Base-by-base conservation (phyloP, 2,888 invertebrate genomes). In the Thyatira batis region DNA sequence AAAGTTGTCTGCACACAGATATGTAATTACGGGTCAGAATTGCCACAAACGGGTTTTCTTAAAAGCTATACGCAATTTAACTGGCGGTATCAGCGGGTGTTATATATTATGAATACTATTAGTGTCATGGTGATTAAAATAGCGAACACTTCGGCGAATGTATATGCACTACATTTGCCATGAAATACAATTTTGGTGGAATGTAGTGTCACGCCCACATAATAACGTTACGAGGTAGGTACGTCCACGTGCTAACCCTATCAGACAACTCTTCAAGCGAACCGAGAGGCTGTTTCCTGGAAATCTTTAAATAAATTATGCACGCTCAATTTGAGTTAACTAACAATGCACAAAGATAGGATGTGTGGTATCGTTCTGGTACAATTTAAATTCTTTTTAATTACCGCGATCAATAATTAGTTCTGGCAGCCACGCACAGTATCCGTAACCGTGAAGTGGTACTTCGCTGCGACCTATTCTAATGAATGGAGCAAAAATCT, bases 401-500 rank as follows among this genome's bases (percentile, higher is more conserved):
- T 73, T 68, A 53, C 58, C 51, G 60, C 53, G 27, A 58, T 65
- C 63, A 67, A 56, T 61, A 63, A 76, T 78, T 74, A 72, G 68
- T 73, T 71, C 68, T 59, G 63, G 59, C 55, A 63, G 54, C 60
- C 60, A 59, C 60, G 60, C 61, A 55, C 60, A 54, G 59, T 71
- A 69, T 75, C 67, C 65, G 58, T 63, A 69, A 63, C 72, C 63
- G 71, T 69, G 68, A 73, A 73, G 57, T 33, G 33, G 33, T 55
- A 54, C 61, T 60, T 60, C 61, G 64, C 52, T 57, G 61, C 59
- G 55, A 57, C 65, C 68, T 68, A 77, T 76, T 70, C 69, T 71
- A 73, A 78, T 71, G 70, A 67, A 76, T 65, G 61, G 57, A 65
- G 56, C 60, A 83, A 84, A 84, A 86, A 79, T 71, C 80, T 83